Evolutionary conservation across 1,140 invertebrate species (phyloP).

Genomic region (Adelges cooleyi): DNA sequence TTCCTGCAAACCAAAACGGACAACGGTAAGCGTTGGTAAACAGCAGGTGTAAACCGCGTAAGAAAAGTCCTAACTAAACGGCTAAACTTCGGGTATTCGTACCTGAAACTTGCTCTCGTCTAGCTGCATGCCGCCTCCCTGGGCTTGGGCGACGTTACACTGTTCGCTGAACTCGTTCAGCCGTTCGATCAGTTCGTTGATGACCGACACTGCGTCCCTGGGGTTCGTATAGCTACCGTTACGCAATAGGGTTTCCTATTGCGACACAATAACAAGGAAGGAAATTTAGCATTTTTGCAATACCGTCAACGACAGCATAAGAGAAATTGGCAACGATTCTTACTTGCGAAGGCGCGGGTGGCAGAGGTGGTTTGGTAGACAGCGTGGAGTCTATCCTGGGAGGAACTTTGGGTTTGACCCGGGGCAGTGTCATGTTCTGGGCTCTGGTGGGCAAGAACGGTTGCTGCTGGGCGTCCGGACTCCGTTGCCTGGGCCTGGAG

Average conservation of each 20-base stretch:
- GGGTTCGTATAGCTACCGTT: slow-evolving; percentile 30
- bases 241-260: slow-evolving; percentile 29
- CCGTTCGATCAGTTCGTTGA: slow-evolving; percentile 49
- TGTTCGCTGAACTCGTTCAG: slow-evolving; percentile 55
- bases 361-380: slow-evolving; percentile 50
- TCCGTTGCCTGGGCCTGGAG: slow-evolving; percentile 29
- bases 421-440: slow-evolving; percentile 13
- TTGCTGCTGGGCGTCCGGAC: slow-evolving; percentile 39
- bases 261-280: too few species aligned
- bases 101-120: slow-evolving; percentile 60
- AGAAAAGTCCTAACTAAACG: not conserved
- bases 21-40: too few species aligned
- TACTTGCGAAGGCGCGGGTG: slow-evolving; percentile 53
- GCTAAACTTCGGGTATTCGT: slow-evolving; percentile 1
- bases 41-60: too few species aligned
- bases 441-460: slow-evolving; percentile 38
- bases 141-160: slow-evolving; percentile 53
- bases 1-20: slow-evolving; percentile 43
- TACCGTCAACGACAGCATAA: not conserved
- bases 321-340: slow-evolving; percentile 34
- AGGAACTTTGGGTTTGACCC: slow-evolving; percentile 23
- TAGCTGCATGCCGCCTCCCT: slow-evolving; percentile 54
- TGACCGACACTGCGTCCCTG: slow-evolving; percentile 24
- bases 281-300: too few species aligned
- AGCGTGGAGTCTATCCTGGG: slow-evolving; percentile 18